Evolutionary conservation across 2,113 vertebrate species (phyloP).

Genomic region (Rhinolophus ferrumequinum): DNA sequence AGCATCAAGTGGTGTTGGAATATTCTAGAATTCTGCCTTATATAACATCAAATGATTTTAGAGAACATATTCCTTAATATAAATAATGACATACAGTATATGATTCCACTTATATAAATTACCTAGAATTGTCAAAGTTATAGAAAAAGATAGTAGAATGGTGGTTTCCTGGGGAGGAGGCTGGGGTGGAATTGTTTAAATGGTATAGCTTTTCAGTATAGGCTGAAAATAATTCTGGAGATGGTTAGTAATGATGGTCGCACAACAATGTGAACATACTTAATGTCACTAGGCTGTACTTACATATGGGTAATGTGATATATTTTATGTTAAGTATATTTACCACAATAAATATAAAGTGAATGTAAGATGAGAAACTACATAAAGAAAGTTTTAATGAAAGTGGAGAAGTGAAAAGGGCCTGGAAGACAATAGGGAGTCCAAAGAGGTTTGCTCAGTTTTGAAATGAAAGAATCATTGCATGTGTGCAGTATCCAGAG

Average conservation of each 20-base stretch:
- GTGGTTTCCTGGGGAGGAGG: accelerated
- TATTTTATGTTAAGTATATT: not conserved
- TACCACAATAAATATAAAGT: not conserved
- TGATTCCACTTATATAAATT: not conserved
- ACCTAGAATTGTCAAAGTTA: not conserved
- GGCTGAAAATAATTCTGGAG: not conserved
- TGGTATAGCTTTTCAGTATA: not conserved
- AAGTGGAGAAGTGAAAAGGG: not conserved
- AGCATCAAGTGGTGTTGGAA: not conserved
- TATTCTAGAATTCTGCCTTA: not conserved
- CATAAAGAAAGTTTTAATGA: not conserved
- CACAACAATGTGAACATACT: not conserved
- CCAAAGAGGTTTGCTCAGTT: not conserved
- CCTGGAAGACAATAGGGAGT: not conserved
- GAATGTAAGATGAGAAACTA: not conserved
- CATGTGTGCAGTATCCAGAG: not conserved
- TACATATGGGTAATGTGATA: not conserved
- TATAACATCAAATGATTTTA: not conserved
- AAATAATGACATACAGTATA: not conserved
- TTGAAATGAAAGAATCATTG: not conserved
- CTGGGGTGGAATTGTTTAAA: not conserved
- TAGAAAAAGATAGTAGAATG: not conserved
- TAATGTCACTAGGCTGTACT: not conserved
- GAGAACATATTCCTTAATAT: not conserved
- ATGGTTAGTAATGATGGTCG: not conserved